A percentile compares a stretch with the other conserved stretches of the same genome.
phyloP scores from a whole-genome alignment of 2,888 invertebrate genomes.

The Drosophila eohydei region DNA sequence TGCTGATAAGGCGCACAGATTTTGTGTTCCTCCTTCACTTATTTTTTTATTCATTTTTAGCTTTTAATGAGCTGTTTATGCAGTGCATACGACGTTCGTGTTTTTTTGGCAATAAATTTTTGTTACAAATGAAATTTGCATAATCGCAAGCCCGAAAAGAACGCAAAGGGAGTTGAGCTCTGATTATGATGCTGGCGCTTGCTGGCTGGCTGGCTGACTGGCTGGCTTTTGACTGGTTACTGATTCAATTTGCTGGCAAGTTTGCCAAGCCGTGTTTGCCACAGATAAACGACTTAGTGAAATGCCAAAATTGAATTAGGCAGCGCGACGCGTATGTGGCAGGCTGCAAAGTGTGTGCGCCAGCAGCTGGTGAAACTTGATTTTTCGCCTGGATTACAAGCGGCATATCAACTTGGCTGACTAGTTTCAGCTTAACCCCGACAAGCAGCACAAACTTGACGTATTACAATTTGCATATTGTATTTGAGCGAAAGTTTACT shows the following conservation, averaged over 20 bases:
- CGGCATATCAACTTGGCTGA: neutral
- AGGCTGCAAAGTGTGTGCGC: conserved; percentile 25
- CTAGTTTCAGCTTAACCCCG: conserved; percentile 2
- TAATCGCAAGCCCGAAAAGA: conserved; percentile 51
- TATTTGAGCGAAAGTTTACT: conserved; percentile 17
- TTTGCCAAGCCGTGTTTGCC: conserved; percentile 52
- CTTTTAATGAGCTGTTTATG: conserved; percentile 78
- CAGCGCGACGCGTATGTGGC: conserved; percentile 32
- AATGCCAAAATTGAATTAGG: conserved; percentile 66
- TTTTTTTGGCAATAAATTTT: conserved; percentile 65
- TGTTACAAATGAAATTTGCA: conserved; percentile 60
- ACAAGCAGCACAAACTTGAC: conserved; percentile 30
- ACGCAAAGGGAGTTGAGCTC: neutral
- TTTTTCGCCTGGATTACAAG: conserved; percentile 9
- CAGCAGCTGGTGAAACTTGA: conserved; percentile 33
- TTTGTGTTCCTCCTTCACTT: neutral
- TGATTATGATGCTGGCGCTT: conserved; percentile 27
- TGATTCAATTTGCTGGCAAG: conserved; percentile 44
- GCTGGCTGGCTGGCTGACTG: neutral
- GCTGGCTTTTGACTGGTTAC: conserved; percentile 26
- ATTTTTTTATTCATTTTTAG: conserved; percentile 12
- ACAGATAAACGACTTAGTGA: conserved; percentile 77
- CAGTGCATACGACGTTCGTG: conserved; percentile 45
- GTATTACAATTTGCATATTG: conserved; percentile 72
- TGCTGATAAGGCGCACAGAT: conserved; percentile 37